Percentiles rank a stretch among this genome's conserved stretches.
phyloP scores from a whole-genome alignment of 2,797 vertebrate genomes.

The Anguilla anguilla region DNA sequence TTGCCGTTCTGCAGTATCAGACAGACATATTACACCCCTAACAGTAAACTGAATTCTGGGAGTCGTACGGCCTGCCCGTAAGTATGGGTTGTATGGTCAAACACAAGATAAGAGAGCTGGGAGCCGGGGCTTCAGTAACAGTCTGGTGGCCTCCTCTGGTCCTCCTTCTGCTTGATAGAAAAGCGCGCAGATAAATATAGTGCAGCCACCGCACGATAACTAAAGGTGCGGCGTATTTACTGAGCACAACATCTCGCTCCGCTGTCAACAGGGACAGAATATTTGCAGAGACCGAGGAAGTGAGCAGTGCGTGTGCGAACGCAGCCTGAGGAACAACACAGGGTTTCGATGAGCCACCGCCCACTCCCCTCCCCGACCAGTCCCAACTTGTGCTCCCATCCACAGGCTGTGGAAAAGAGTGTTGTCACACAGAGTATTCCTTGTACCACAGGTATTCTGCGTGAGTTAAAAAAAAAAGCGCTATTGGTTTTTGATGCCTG shows the following conservation, averaged over 20 bases:
- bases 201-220: constrained; percentile 47
- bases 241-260: constrained; percentile 41
- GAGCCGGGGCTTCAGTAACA: not conserved
- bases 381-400: not conserved
- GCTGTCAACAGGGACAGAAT: not conserved
- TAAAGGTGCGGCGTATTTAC: constrained; percentile 47
- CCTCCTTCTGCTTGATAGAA: not conserved
- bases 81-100: not conserved
- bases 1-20: not conserved
- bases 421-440: constrained; percentile 6
- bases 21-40: not conserved
- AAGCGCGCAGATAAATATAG: constrained; percentile 22
- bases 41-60: not conserved
- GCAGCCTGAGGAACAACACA: constrained; percentile 7
- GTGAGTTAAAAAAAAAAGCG: not conserved
- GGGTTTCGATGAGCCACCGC: not conserved
- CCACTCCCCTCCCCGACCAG: constrained; percentile 1
- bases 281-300: constrained; percentile 13
- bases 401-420: constrained; percentile 2
- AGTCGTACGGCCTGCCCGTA: not conserved
- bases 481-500: not conserved
- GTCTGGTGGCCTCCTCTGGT: not conserved
- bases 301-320: constrained; percentile 4
- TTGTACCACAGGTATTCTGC: constrained; percentile 11
- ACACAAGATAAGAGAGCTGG: not conserved